Base-by-base conservation (phyloP, 2,888 invertebrate genomes). In the Leucoptera coffeella region DNA sequence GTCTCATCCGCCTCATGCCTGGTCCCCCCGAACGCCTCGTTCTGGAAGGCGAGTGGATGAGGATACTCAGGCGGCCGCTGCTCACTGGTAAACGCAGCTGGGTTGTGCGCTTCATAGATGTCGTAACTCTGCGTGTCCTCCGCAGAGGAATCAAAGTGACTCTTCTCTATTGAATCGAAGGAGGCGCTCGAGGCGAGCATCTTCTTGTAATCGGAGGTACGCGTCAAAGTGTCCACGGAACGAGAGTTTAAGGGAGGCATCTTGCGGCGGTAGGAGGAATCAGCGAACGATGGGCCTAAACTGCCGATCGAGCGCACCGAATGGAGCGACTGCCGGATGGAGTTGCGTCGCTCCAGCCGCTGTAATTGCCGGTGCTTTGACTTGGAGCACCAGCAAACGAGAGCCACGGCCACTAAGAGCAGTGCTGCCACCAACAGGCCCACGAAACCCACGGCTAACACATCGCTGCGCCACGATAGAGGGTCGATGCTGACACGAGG, bases 91-190 rank as follows among this genome's bases (percentile, higher is more conserved):
- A 71, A 72, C 0, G 59, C 59, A 4, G 90, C 89, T 12, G 85
- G 83, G 53, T 85, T 83, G 44, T 85, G 81, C 1, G 85, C 81
- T 40, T 90, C 90, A 51, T 87, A 91, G 4, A 87, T 82, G 43
- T 89, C 89, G 42, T 80, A 84, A 42, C 87, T 88, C 38, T 85
- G 87, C 35, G 80, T 88, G 44, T 86, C 86, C 41, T 86, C 86
- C 35, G 84, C 67, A 0, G 86, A 84, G 0, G 90, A 91, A 45
- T 87, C 88, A 42, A 90, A 80, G 26, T 87, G 85, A 14, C 90
- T 90, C 44, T 92, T 92, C 47, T 90, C 90, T 79, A 92, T 90
- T 1, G 90, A 90, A 47, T 92, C 91, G 38, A 91, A 77, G 25
- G 91, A 91, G 1, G 86, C 84, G 26, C 85, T 85, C 4, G 77